A percentile compares a stretch with the other conserved stretches of the same genome.
These are phyloP conservation scores for Lophochroa leadbeateri DNA, from an alignment of 2,113 vertebrate genomes.

Conservation along the genomic window DNA sequence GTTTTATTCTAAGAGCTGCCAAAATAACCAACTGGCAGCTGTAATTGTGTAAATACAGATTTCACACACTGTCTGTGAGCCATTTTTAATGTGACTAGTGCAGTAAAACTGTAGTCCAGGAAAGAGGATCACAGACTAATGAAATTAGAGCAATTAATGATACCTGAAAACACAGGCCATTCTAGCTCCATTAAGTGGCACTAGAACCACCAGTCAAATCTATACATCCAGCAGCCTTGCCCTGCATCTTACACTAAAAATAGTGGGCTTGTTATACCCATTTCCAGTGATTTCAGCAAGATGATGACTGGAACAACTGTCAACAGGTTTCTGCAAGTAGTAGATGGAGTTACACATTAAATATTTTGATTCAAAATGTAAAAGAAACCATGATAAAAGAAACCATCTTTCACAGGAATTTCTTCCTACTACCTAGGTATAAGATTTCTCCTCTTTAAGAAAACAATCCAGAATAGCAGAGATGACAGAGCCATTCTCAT, in stretches of 20 bases:
- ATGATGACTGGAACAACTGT: not conserved
- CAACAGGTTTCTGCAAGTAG: not conserved
- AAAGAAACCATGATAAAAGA: not conserved
- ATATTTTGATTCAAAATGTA: not conserved
- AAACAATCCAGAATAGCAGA: not conserved
- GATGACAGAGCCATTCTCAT: not conserved
- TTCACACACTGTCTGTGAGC: not conserved
- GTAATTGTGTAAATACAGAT: not conserved
- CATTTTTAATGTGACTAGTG: not conserved
- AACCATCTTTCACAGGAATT: not conserved
- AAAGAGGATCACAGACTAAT: not conserved
- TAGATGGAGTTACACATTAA: not conserved
- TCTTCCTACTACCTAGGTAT: not conserved
- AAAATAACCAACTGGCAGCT: not conserved
- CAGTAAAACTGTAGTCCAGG: not conserved
- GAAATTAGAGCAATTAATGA: not conserved
- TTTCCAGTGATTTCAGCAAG: not conserved
- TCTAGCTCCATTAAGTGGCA: not conserved
- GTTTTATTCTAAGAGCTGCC: not conserved
- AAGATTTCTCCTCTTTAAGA: not conserved
- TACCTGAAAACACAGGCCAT: not conserved
- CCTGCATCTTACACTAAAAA: not conserved
- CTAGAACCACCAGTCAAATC: not conserved
- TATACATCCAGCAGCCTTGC: not conserved
- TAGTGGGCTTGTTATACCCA: not conserved